Base-by-base conservation (phyloP, 2,113 vertebrate genomes). In the Crotophaga sulcirostris region DNA sequence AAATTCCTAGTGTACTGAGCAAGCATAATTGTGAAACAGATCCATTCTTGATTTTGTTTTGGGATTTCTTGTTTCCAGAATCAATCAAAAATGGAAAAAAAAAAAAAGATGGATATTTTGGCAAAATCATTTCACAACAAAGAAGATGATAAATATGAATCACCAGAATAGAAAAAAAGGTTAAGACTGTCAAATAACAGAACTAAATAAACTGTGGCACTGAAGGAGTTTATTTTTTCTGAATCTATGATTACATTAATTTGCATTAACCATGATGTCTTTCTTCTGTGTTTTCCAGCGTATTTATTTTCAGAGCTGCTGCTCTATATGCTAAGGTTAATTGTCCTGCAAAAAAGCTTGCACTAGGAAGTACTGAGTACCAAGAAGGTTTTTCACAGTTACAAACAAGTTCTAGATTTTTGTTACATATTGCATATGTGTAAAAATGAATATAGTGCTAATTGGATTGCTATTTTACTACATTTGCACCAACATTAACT, bases 261-360 rank as follows among this genome's bases (percentile, higher is more conserved):
- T 97, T 97, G 95, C 95, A 97, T 97, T 97, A 97, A 95, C 91
- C 91, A 95, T 96, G 95, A 96, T 97, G 89, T 96, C 96, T 96
- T 92, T 97, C 96, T 94, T 92, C 94, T 94, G 89, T 90, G 97
- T 98, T 98, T 97, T 97, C 89, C 88, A 96, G 74, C 9, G 47
- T 95, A 97, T 95, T 93, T 97, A 97, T 97, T 97, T 97, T 96
- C 94, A 95, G 95, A 96, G 79, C 94, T 94, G 93, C 90, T 96
- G 96, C 94, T 96, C 88, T 96, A 84, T 96, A 95, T 88, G 94
- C 89, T 94, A 96, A 95, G 93, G 96, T 96, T 96, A 98, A 98
- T 97, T 97, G 97, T 97, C 97, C 98, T 97, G 90, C 91, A 97
- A 97, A 96, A 96, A 97, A 96, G 78, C 94, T 92, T 77, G 84